A percentile compares a stretch with the other conserved stretches of the same genome.
These are phyloP conservation scores for Ibycter americanus DNA, from an alignment of 2,797 vertebrate species.

Conservation along the genomic window DNA sequence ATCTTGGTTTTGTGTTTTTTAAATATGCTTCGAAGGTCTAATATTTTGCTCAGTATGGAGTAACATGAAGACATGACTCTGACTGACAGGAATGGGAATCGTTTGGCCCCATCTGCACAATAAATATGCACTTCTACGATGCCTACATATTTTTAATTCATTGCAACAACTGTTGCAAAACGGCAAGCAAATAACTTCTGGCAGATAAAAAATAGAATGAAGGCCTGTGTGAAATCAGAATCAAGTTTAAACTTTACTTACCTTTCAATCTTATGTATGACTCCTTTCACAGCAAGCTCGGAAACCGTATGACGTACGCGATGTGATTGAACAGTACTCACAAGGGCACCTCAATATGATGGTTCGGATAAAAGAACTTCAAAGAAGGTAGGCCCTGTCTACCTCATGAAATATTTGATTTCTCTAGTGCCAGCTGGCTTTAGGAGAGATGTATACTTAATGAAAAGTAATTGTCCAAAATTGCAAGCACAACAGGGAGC, in stretches of 20 bases:
- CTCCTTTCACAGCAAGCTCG: constrained; percentile 76
- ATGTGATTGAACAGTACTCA: constrained; percentile 83
- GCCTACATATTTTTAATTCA: background rate
- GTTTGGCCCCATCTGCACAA: background rate
- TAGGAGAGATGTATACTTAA: constrained; percentile 45
- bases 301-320: constrained; percentile 79
- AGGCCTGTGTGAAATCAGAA: background rate
- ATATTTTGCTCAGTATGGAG: constrained; percentile 26
- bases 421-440: constrained; percentile 39
- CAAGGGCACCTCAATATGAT: constrained; percentile 85
- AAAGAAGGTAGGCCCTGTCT: constrained; percentile 76
- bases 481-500: constrained; percentile 49
- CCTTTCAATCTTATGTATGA: background rate
- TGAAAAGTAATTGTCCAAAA: constrained; percentile 56
- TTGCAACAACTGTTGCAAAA: background rate
- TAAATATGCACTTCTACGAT: background rate
- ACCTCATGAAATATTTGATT: constrained; percentile 11
- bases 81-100: background rate
- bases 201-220: background rate
- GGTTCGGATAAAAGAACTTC: constrained; percentile 83
- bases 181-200: background rate
- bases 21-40: background rate
- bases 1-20: background rate
- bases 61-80: background rate
- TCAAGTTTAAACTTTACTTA: background rate